phyloP scores from a whole-genome alignment of 2,888 invertebrate species.

The Zaprionus obscuricornis region DNA sequence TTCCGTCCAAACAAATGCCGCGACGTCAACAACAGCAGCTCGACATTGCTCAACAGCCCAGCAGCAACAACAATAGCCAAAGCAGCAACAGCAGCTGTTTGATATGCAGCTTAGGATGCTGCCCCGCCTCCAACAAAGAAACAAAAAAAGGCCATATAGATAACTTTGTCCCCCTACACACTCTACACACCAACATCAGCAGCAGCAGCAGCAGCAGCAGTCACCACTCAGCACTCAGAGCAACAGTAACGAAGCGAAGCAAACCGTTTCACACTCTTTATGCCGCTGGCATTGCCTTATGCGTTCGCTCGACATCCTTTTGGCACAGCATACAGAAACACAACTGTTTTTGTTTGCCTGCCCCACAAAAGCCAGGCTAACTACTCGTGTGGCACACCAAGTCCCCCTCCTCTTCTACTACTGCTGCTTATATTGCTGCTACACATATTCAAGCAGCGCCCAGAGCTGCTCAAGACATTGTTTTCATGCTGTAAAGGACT shows the following conservation, averaged over 20 bases:
- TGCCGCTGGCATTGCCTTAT: background rate
- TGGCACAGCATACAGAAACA: background rate
- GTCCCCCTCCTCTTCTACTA: too few species aligned
- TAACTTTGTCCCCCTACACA: background rate
- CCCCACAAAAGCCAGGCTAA: slow-evolving; percentile 20
- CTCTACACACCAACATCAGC: too few species aligned
- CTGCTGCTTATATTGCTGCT: too few species aligned
- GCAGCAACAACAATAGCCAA: too few species aligned
- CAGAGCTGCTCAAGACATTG: slow-evolving; percentile 36
- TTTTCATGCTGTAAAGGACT: slow-evolving; percentile 44
- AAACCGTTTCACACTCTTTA: too few species aligned
- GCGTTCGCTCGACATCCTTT: background rate
- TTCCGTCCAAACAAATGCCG: slow-evolving; percentile 48
- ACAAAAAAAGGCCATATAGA: background rate
- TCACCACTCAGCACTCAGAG: too few species aligned
- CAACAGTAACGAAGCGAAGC: background rate
- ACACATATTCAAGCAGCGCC: background rate
- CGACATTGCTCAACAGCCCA: background rate
- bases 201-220: too few species aligned
- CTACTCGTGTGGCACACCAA: slow-evolving; percentile 4
- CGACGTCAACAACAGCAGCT: slow-evolving; percentile 27
- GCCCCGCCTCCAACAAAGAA: background rate
- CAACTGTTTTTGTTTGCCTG: slow-evolving; percentile 35
- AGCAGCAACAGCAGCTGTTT: slow-evolving; percentile 66
- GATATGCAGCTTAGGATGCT: slow-evolving; percentile 33